phyloP scores from a whole-genome alignment of 2,888 invertebrate genomes.

The Conchocele bisecta region DNA sequence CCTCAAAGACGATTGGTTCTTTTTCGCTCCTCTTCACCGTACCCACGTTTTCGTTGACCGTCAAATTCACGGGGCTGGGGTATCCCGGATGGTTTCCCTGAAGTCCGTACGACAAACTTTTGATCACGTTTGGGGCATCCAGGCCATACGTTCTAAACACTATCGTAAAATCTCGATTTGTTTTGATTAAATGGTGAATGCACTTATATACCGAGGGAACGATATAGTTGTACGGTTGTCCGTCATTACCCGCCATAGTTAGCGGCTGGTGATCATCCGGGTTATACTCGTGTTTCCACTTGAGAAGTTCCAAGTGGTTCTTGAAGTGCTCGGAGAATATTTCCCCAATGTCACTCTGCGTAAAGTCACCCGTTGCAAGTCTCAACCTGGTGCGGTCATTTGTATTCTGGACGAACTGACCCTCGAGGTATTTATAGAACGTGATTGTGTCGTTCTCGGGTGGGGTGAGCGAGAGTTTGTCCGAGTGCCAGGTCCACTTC shows the following conservation, averaged over 20 bases:
- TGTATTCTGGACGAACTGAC: slow-evolving; percentile 73
- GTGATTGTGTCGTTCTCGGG: slow-evolving; percentile 72
- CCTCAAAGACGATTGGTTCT: slow-evolving; percentile 57
- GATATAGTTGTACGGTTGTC: slow-evolving; percentile 80
- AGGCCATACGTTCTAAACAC: slow-evolving; percentile 81
- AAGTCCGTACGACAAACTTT: slow-evolving; percentile 69
- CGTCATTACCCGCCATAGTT: slow-evolving; percentile 73
- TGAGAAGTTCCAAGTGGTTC: slow-evolving; percentile 71
- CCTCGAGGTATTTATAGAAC: slow-evolving; percentile 81
- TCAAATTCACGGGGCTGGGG: slow-evolving; percentile 60
- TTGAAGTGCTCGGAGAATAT: slow-evolving; percentile 74
- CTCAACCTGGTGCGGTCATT: slow-evolving; percentile 75
- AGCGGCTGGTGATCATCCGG: slow-evolving; percentile 57
- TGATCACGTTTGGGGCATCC: slow-evolving; percentile 78
- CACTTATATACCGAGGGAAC: slow-evolving; percentile 80
- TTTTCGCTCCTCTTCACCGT: slow-evolving; percentile 62
- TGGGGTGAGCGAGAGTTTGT: slow-evolving; percentile 72
- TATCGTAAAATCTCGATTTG: slow-evolving; percentile 76
- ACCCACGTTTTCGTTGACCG: slow-evolving; percentile 69
- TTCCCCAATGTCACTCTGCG: slow-evolving; percentile 71
- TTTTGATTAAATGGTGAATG: slow-evolving; percentile 69
- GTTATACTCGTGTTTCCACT: slow-evolving; percentile 67
- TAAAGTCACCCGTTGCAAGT: slow-evolving; percentile 79
- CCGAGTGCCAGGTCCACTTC: slow-evolving; percentile 77
- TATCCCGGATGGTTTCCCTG: slow-evolving; percentile 78